A percentile compares a stretch with the other conserved stretches of the same genome.
Evolutionary conservation across 1,140 invertebrate species (phyloP).

Genomic region (Drosophila auraria): DNA sequence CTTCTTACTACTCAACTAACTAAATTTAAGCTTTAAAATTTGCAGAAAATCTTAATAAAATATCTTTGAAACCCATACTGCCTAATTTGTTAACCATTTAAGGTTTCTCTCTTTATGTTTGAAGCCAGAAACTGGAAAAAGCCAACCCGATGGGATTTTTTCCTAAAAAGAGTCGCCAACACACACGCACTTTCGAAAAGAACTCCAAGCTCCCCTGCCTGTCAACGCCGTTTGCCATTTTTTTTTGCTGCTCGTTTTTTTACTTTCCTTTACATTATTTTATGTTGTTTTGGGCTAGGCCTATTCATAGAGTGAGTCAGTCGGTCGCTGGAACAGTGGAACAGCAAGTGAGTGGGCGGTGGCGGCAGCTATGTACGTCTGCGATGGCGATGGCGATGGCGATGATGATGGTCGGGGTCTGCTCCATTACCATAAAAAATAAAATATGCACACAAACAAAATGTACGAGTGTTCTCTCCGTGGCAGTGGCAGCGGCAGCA

Average conservation of each 20-base stretch:
- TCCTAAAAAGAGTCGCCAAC: constrained; percentile 30
- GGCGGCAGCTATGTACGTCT: constrained; percentile 9
- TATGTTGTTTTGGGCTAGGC: constrained; percentile 53
- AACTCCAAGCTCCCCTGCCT: constrained; percentile 24
- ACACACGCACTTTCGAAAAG: constrained; percentile 15
- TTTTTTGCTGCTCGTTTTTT: constrained; percentile 17
- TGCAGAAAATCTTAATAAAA: no score
- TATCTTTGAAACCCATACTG: not conserved
- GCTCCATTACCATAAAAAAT: constrained; percentile 61
- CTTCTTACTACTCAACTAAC: no score
- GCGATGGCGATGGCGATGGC: constrained; percentile 9
- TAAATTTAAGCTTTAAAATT: no score
- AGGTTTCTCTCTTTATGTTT: no score
- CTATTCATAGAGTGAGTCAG: constrained; percentile 62
- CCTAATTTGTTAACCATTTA: not conserved
- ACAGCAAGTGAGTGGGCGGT: constrained; percentile 32
- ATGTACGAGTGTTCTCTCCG: constrained; percentile 25
- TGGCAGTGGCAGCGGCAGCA: constrained; percentile 16
- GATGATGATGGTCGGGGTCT: constrained; percentile 31
- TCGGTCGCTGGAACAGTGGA: constrained; percentile 44
- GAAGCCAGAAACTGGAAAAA: not conserved
- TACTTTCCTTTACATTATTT: constrained; percentile 30
- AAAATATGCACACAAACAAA: constrained; percentile 42
- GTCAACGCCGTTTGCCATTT: constrained; percentile 60
- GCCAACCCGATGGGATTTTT: not conserved